Base-by-base conservation (phyloP, 1,140 invertebrate genomes). In the Sesamia nonagrioides region DNA sequence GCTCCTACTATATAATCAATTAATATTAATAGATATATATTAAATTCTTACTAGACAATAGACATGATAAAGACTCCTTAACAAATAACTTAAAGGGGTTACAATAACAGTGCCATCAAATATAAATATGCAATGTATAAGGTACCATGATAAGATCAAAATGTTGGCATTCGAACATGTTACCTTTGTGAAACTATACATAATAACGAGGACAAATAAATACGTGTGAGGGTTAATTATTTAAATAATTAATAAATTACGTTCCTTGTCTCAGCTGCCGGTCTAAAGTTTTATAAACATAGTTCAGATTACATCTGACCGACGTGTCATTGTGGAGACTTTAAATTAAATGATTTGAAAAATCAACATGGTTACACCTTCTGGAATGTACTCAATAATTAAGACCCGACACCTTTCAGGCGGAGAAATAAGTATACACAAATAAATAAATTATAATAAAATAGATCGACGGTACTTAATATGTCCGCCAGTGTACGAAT, bases 21-120 rank as follows among this genome's bases (percentile, higher is more conserved):
- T 86, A 90, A 85, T 88, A 84, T 84, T 82, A 84, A 89, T 84
- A 86, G 74, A 88, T 84, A 89, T 90, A 92, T 93, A 92, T 92
- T 93, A 94, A 92, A 93, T 92, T 93, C 91, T 93, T 94, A 94
- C 90, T 92, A 94, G 85, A 92, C 89, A 93, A 92, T 93, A 93
- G 89, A 93, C 89, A 90, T 88, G 92, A 94, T 94, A 93, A 92
- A 93, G 91, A 93, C 86, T 91, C 86, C 93, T 94, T 93, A 94
- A 94, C 93, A 92, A 93, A 92, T 87, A 94, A 94, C 91, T 94
- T 85, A 94, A 92, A 88, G 88, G 90, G 89, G 89, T 85, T 90
- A 90, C 83, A 56, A 89, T 94, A 94, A 94, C 93, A 94, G 92
- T 91, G 93, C 91, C 86, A 82, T 90, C 83, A 88, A 92, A 91